Conservation (phyloP, 2,888 invertebrate genomes). For the Timandra comae region DNA sequence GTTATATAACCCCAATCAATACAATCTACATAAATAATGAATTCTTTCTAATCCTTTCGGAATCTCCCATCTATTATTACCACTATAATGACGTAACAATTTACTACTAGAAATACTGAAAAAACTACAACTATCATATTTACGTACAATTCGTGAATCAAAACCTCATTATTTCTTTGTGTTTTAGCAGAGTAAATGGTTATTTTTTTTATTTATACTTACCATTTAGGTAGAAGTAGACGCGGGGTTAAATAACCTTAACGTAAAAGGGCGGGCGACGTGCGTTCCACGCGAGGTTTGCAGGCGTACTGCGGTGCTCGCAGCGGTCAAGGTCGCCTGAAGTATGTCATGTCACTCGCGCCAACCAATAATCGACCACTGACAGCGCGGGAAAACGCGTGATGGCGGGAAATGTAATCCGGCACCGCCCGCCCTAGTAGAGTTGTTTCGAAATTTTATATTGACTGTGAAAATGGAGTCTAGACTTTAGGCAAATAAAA, state of each 20-base stretch:
- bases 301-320: slow-evolving; percentile 56
- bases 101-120: slow-evolving; percentile 13
- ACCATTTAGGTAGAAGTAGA: slow-evolving; percentile 53
- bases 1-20: no score
- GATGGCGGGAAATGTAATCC: slow-evolving; percentile 26
- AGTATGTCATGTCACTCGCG: slow-evolving; percentile 64
- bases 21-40: no score
- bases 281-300: slow-evolving; percentile 39
- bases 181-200: no score
- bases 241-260: slow-evolving; percentile 29
- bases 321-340: slow-evolving; percentile 65
- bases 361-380: slow-evolving; percentile 41
- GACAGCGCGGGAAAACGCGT: slow-evolving; percentile 56
- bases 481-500: no score
- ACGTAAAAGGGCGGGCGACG: slow-evolving; percentile 24
- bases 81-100: slow-evolving; percentile 18
- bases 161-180: background rate
- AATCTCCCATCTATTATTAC: slow-evolving; percentile 23
- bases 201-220: slow-evolving; percentile 22
- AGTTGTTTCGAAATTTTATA: no score
- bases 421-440: background rate
- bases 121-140: no score
- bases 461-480: no score
- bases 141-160: slow-evolving; percentile 6
- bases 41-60: no score